A percentile compares a stretch with the other conserved stretches of the same genome.
phyloP scores from a whole-genome alignment of 2,113 vertebrate genomes.

The Mormyrus lacerda region DNA sequence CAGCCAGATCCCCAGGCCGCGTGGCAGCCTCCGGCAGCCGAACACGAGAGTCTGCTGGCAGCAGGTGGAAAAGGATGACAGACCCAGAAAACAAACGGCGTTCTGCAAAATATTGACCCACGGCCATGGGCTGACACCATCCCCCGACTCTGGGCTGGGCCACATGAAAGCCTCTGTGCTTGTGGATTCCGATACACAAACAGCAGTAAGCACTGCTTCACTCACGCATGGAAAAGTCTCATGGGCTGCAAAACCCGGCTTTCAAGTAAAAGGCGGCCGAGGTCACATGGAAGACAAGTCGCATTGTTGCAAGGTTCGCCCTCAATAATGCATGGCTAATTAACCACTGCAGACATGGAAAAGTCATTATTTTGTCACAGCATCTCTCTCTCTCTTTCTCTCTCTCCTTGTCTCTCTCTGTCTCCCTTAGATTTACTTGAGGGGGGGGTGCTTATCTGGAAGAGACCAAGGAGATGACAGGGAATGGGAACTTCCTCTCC shows the following conservation, averaged over 20 bases:
- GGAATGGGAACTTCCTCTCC: background rate
- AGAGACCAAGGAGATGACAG: background rate
- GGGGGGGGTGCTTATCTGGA: background rate
- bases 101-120: slow-evolving; percentile 22
- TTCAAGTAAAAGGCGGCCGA: slow-evolving; percentile 26
- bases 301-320: slow-evolving; percentile 20
- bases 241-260: slow-evolving; percentile 28
- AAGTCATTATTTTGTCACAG: slow-evolving; percentile 15
- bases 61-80: slow-evolving; percentile 24
- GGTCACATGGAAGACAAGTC: slow-evolving; percentile 27
- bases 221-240: slow-evolving; percentile 33
- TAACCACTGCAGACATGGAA: slow-evolving; percentile 24
- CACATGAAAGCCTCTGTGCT: slow-evolving; percentile 32
- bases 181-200: slow-evolving; percentile 25
- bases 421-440: background rate
- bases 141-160: slow-evolving; percentile 21
- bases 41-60: background rate
- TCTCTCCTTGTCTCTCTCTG: background rate
- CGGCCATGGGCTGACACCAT: slow-evolving; percentile 21
- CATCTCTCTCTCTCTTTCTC: background rate
- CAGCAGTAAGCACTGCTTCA: slow-evolving; percentile 22
- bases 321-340: slow-evolving; percentile 25
- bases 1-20: background rate
- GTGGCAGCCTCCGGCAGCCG: background rate
- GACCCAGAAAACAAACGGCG: slow-evolving; percentile 7